These are phyloP conservation scores for Phoebastria nigripes DNA, from an alignment of 2,797 vertebrate genomes.

Conservation along the genomic window DNA sequence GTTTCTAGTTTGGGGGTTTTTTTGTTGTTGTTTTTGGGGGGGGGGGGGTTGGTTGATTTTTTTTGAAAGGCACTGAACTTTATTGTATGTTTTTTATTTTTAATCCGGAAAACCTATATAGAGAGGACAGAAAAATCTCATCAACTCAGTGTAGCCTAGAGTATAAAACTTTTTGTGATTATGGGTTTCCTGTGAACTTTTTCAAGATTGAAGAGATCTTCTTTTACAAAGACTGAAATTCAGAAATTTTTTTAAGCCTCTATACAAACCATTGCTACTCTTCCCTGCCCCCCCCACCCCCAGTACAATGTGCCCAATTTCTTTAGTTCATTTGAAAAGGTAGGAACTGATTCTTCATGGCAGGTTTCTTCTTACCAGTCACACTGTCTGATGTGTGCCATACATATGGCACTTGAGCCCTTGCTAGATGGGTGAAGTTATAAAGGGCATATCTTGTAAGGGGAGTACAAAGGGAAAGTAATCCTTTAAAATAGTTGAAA, in stretches of 20 bases:
- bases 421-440: background rate
- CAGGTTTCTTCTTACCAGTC: background rate
- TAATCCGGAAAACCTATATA: constrained; percentile 25
- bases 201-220: background rate
- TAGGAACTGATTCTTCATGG: background rate
- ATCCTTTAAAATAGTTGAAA: background rate
- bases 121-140: constrained; percentile 7
- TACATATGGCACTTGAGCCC: background rate
- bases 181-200: background rate
- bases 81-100: constrained; percentile 22
- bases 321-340: background rate
- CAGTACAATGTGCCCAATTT: background rate
- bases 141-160: background rate
- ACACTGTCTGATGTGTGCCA: background rate
- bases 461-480: constrained; percentile 29
- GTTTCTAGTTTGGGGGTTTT: background rate
- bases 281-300: accelerated
- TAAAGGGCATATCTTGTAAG: background rate
- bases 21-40: background rate
- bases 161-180: background rate
- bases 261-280: background rate
- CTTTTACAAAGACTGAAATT: background rate
- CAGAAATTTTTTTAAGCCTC: background rate
- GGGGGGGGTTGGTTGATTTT: background rate
- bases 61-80: constrained; percentile 43